Conservation (phyloP, 1,140 invertebrate species). For the Pogonomyrmex californicus region DNA sequence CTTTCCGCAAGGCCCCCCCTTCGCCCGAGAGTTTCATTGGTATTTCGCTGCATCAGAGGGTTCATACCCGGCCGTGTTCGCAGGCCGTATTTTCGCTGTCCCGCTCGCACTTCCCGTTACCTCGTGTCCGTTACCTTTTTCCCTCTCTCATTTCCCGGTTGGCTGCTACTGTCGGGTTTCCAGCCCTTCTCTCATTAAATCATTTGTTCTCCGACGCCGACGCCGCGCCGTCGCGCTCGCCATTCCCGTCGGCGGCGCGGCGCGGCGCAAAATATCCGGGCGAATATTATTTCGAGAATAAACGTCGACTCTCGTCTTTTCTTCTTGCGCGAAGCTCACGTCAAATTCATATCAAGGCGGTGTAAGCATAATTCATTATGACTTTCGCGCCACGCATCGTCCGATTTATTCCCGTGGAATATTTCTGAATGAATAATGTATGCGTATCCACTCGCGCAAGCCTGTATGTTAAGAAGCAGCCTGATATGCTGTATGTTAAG, state of each 20-base stretch:
- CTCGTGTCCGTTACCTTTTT: slow-evolving; percentile 55
- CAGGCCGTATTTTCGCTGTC: slow-evolving; percentile 59
- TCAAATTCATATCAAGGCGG: slow-evolving; percentile 51
- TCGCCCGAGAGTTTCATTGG: slow-evolving; percentile 31
- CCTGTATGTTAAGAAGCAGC: neutral
- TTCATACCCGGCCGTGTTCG: slow-evolving; percentile 29
- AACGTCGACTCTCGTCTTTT: slow-evolving; percentile 62
- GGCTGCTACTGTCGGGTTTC: slow-evolving; percentile 80
- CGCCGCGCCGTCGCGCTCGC: slow-evolving; percentile 41
- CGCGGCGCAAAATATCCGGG: slow-evolving; percentile 59
- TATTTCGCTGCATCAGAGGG: slow-evolving; percentile 54
- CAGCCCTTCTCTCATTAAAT: slow-evolving; percentile 85
- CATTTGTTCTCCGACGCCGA: slow-evolving; percentile 82
- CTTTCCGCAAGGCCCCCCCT: neutral
- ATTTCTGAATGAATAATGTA: slow-evolving; percentile 52
- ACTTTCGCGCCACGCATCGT: slow-evolving; percentile 27
- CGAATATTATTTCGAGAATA: slow-evolving; percentile 49
- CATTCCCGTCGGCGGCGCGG: slow-evolving; percentile 35
- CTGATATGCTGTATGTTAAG: slow-evolving; percentile 14
- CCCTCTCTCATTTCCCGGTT: slow-evolving; percentile 81
- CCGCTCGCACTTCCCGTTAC: slow-evolving; percentile 51
- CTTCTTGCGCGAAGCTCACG: slow-evolving; percentile 21
- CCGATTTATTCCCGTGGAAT: slow-evolving; percentile 54
- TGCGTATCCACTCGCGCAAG: slow-evolving; percentile 25
- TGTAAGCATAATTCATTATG: slow-evolving; percentile 56